These are phyloP conservation scores for Bathynomus jamesi DNA, from an alignment of 1,140 invertebrate genomes.

Conservation along the genomic window DNA sequence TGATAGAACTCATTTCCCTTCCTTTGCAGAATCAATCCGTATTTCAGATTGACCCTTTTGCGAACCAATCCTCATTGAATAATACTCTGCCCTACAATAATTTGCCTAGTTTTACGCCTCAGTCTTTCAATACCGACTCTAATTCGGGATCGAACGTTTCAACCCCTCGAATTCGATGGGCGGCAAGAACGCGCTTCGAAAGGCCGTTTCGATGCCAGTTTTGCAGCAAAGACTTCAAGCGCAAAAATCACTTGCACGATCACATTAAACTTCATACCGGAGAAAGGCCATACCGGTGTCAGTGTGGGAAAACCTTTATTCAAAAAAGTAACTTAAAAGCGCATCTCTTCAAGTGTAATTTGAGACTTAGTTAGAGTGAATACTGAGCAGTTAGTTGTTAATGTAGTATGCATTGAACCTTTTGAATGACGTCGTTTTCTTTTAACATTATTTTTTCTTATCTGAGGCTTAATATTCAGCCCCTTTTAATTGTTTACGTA, in stretches of 20 bases:
- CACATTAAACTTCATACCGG: conserved; percentile 58
- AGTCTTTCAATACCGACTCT: too few species aligned
- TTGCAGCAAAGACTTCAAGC: conserved; percentile 55
- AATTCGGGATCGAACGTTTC: too few species aligned
- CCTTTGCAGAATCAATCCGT: too few species aligned
- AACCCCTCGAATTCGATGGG: too few species aligned
- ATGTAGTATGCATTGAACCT: conserved; percentile 7
- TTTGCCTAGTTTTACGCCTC: too few species aligned
- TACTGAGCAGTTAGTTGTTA: neutral
- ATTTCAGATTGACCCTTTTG: too few species aligned
- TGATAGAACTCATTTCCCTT: too few species aligned
- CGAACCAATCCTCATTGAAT: too few species aligned
- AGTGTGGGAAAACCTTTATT: conserved; percentile 8
- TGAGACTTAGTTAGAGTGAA: neutral
- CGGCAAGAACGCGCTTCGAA: too few species aligned
- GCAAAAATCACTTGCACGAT: conserved; percentile 59
- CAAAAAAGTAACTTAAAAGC: neutral
- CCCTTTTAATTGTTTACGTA: neutral
- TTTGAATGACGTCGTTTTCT: conserved; percentile 5
- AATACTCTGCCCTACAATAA: too few species aligned
- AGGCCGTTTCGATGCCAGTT: conserved; percentile 48
- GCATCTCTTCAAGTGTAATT: neutral
- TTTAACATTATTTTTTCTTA: neutral
- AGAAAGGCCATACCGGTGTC: conserved; percentile 46
- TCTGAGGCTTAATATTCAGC: neutral